Conservation (phyloP, 2,797 vertebrate genomes). For the Anniella stebbinsi region DNA sequence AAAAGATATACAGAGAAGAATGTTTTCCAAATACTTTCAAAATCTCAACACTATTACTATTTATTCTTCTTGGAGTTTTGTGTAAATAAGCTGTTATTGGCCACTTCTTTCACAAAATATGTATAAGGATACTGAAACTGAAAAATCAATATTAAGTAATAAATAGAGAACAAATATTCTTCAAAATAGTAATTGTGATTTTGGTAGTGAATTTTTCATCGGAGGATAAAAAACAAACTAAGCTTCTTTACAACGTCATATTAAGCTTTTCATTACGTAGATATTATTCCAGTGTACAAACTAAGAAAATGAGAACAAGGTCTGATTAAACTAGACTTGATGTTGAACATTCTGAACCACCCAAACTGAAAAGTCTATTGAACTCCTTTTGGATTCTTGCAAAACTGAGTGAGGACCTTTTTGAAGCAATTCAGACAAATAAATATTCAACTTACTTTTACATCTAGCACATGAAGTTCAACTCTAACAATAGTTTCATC, state of each 20-base stretch:
- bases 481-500: constrained; percentile 92
- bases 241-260: neutral
- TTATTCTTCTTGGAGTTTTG: neutral
- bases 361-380: neutral
- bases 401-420: neutral
- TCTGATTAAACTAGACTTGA: neutral
- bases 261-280: neutral
- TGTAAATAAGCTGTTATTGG: constrained; percentile 22
- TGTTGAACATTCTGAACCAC: constrained; percentile 9
- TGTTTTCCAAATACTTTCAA: constrained; percentile 35
- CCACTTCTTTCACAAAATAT: constrained; percentile 33
- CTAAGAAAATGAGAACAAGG: neutral
- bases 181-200: neutral
- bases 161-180: neutral
- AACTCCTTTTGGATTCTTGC: neutral
- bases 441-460: constrained; percentile 85
- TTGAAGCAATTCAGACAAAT: constrained; percentile 15
- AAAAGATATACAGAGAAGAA: constrained; percentile 31
- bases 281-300: neutral
- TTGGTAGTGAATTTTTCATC: neutral
- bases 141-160: constrained; percentile 17
- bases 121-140: constrained; percentile 11
- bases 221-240: neutral
- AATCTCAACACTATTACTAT: constrained; percentile 30
- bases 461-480: constrained; percentile 97